Evolutionary conservation across 2,888 invertebrate species (phyloP).

Genomic region (Syritta pipiens): DNA sequence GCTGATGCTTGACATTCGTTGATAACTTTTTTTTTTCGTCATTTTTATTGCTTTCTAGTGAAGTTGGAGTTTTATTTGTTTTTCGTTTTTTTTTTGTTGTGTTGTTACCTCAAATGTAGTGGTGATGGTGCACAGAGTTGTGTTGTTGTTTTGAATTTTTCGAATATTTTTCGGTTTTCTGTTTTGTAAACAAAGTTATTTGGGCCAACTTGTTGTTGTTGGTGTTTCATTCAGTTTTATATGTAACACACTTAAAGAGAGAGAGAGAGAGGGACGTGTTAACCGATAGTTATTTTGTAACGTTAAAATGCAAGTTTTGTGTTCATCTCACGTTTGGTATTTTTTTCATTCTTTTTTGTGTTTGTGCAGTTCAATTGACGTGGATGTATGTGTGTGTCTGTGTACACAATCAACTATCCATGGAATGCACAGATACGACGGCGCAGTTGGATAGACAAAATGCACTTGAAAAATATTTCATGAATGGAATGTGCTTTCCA

Average conservation of each 20-base stretch:
- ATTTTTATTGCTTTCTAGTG: slow-evolving; percentile 33
- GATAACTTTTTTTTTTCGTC: slow-evolving; percentile 50
- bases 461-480: slow-evolving; percentile 60
- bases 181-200: slow-evolving; percentile 62
- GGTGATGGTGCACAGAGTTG: neutral
- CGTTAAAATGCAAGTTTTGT: slow-evolving; percentile 1
- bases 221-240: slow-evolving; percentile 45
- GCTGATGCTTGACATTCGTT: slow-evolving; percentile 52
- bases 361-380: slow-evolving; percentile 8
- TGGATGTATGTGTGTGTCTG: slow-evolving; percentile 13
- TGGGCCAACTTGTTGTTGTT: slow-evolving; percentile 48
- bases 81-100: slow-evolving; percentile 10
- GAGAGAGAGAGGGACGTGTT: slow-evolving; percentile 3
- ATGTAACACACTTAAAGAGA: slow-evolving; percentile 31
- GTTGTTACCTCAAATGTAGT: slow-evolving; percentile 14
- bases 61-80: slow-evolving; percentile 38
- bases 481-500: slow-evolving; percentile 64
- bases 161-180: slow-evolving; percentile 39
- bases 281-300: slow-evolving; percentile 31
- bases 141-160: slow-evolving; percentile 45
- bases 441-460: neutral
- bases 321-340: neutral
- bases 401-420: slow-evolving; percentile 35
- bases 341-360: too few relatives aligned
- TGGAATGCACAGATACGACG: slow-evolving; percentile 32